Percentiles rank a stretch among this genome's conserved stretches.
Conservation (phyloP, 2,797 vertebrate genomes). For the Alectoris magna region DNA sequence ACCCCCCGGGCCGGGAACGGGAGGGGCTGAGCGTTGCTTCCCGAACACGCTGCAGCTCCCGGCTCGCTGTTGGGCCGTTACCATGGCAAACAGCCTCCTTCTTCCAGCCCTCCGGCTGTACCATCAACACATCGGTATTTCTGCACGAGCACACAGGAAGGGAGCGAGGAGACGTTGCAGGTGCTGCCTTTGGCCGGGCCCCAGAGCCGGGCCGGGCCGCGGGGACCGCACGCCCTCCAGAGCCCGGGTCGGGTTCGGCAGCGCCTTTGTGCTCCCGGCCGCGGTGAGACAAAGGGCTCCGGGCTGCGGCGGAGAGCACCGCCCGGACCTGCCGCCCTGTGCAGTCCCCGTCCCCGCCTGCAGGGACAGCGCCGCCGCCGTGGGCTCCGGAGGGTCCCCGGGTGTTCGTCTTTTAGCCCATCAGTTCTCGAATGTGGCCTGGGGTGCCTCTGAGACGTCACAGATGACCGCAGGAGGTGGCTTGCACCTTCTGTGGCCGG, state of each 20-base stretch:
- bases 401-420: too few relatives aligned
- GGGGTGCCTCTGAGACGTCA: too few relatives aligned
- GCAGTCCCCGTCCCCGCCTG: too few relatives aligned
- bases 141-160: neutral
- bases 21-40: neutral
- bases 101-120: neutral
- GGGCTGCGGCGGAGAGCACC: neutral
- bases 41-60: too few relatives aligned
- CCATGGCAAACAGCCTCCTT: neutral
- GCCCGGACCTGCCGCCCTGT: too few relatives aligned
- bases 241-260: neutral
- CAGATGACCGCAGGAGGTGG: neutral
- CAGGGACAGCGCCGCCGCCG: too few relatives aligned
- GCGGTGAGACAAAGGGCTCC: neutral
- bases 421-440: neutral
- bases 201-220: too few relatives aligned
- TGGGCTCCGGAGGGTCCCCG: neutral
- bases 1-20: slow-evolving; percentile 20
- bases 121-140: neutral
- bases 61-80: too few relatives aligned
- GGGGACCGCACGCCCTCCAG: neutral
- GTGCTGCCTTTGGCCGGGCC: neutral
- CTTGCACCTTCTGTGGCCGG: neutral
- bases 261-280: neutral
- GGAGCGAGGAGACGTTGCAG: neutral